A percentile compares a stretch with the other conserved stretches of the same genome.
Evolutionary conservation across 2,113 vertebrate species (phyloP).

Genomic region (Neofelis nebulosa): DNA sequence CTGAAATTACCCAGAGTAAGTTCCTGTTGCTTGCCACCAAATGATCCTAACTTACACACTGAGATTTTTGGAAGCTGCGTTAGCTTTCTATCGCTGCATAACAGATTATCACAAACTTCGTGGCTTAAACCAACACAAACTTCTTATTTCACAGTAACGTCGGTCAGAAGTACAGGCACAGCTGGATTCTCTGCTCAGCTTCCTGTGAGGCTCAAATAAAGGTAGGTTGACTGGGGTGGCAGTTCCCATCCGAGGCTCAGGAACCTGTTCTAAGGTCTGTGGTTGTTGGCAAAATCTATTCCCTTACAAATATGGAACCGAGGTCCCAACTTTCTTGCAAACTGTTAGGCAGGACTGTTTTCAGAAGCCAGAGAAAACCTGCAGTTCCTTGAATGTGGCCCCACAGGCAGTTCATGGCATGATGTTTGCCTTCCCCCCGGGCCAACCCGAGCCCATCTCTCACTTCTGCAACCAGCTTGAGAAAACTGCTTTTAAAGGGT

Average conservation of each 20-base stretch:
- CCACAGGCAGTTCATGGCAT: not conserved
- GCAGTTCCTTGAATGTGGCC: not conserved
- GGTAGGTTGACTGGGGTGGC: not conserved
- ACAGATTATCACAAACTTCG: not conserved
- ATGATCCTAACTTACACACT: not conserved
- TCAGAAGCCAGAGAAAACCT: not conserved
- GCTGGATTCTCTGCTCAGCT: not conserved
- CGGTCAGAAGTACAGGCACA: not conserved
- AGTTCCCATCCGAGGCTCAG: not conserved
- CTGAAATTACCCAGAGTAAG: not conserved
- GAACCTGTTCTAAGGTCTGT: not conserved
- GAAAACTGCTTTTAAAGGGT: not conserved
- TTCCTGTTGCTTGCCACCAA: not conserved
- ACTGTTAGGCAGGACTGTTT: not conserved
- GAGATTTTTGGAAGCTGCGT: not conserved
- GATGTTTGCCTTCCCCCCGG: not conserved
- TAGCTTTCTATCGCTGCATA: not conserved
- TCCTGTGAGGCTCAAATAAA: not conserved
- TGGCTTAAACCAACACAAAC: not conserved
- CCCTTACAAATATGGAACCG: not conserved
- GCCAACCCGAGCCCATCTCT: not conserved
- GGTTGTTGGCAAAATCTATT: not conserved
- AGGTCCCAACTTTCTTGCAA: not conserved
- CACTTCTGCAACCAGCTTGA: not conserved
- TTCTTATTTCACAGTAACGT: not conserved